A percentile compares a stretch with the other conserved stretches of the same genome.
Evolutionary conservation across 2,797 vertebrate species (phyloP).

Genomic region (Lacerta viridis): DNA sequence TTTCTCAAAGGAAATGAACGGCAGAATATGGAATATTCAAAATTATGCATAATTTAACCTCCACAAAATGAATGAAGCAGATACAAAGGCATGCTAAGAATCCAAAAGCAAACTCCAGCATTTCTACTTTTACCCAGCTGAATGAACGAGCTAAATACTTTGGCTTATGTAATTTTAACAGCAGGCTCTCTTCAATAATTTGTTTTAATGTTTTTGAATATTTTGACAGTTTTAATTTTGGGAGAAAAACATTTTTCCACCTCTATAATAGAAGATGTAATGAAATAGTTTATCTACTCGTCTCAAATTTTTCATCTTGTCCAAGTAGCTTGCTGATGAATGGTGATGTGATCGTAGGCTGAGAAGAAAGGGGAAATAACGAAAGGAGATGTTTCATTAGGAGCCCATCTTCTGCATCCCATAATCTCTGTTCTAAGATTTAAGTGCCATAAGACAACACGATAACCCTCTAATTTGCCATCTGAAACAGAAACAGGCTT

Average conservation of each 20-base stretch:
- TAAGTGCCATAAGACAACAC: conserved; percentile 1
- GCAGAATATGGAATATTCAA: conserved; percentile 18
- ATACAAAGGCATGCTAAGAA: conserved; percentile 36
- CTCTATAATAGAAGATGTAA: conserved; percentile 58
- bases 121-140: conserved; percentile 8
- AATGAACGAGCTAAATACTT: no score
- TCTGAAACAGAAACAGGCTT: conserved; percentile 14
- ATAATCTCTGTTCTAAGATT: conserved; percentile 20
- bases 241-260: conserved; percentile 43
- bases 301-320: conserved; percentile 47
- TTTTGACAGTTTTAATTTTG: conserved; percentile 59
- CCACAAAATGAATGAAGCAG: conserved; percentile 29
- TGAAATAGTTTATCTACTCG: conserved; percentile 54
- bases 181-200: background rate
- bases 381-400: conserved; percentile 45
- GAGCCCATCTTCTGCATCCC: conserved; percentile 16
- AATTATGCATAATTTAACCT: conserved; percentile 32
- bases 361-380: conserved; percentile 50
- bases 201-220: conserved; percentile 60
- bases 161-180: conserved; percentile 27
- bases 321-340: conserved; percentile 57
- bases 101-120: conserved; percentile 35
- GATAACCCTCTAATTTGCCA: background rate
- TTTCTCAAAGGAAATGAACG: conserved; percentile 6
- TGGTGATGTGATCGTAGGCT: background rate